These are phyloP conservation scores for Passer montanus DNA, from an alignment of 2,113 vertebrate genomes.

Conservation along the genomic window DNA sequence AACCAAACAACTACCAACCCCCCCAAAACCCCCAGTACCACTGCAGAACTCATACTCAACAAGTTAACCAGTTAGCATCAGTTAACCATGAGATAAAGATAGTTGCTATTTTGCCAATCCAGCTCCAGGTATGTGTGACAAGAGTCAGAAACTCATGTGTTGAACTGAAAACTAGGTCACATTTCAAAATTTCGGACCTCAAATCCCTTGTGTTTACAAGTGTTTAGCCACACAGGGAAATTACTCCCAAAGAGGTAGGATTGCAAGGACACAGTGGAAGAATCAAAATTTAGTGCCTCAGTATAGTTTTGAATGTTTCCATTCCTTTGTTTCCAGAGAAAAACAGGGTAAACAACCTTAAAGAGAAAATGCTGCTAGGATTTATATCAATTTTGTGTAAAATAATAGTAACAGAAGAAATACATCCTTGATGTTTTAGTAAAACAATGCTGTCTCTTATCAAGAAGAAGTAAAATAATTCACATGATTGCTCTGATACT, in stretches of 20 bases:
- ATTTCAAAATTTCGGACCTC: background rate
- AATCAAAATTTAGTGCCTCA: background rate
- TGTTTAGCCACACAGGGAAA: background rate
- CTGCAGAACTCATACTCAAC: fast-evolving
- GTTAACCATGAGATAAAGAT: background rate
- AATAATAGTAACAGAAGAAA: background rate
- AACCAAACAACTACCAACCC: background rate
- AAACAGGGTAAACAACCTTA: background rate
- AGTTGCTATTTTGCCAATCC: background rate
- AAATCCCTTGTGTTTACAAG: background rate
- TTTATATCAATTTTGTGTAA: background rate
- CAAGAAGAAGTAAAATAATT: background rate
- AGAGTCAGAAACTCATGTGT: background rate
- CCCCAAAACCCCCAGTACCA: background rate
- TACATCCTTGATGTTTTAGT: background rate
- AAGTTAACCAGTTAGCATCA: background rate
- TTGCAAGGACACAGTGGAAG: background rate
- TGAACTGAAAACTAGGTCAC: background rate
- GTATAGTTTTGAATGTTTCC: background rate
- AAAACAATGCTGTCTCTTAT: background rate
- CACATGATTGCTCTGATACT: background rate
- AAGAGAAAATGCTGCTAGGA: background rate
- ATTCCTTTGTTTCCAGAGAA: background rate
- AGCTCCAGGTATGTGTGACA: background rate
- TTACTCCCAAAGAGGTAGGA: background rate